A percentile compares a stretch with the other conserved stretches of the same genome.
phyloP scores from a whole-genome alignment of 1,140 invertebrate genomes.

The Aplysia californica region DNA sequence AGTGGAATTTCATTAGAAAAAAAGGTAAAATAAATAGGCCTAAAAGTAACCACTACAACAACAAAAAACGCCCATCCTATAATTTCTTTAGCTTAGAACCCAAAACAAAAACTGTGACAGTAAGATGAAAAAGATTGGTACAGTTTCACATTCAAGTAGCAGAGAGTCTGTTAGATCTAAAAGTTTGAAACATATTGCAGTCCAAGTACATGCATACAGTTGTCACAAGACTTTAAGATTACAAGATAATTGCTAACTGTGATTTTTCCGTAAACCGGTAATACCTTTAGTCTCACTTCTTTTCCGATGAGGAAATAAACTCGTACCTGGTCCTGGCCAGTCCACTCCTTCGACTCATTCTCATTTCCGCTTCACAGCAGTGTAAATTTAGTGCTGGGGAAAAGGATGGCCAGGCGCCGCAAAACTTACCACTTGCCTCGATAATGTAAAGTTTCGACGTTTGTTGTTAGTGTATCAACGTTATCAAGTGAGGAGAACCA shows the following conservation, averaged over 20 bases:
- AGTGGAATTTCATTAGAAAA: no score
- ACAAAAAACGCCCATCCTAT: no score
- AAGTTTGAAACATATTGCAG: neutral
- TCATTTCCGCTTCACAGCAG: slow-evolving; percentile 34
- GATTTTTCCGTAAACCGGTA: neutral
- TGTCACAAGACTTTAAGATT: neutral
- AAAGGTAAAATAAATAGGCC: no score
- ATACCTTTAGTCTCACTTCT: neutral
- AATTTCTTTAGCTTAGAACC: no score
- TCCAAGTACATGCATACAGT: neutral
- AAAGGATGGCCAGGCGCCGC: slow-evolving; percentile 35
- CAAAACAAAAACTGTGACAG: no score
- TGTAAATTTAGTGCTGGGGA: slow-evolving; percentile 22
- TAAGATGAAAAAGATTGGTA: no score
- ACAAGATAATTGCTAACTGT: no score
- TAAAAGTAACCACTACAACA: no score
- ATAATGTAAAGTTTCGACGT: slow-evolving; percentile 23
- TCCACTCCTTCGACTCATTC: slow-evolving; percentile 9
- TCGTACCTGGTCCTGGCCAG: no score
- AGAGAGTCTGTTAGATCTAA: neutral
- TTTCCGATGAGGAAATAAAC: neutral
- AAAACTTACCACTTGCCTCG: slow-evolving; percentile 30
- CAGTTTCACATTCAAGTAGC: no score
- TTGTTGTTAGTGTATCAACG: neutral
- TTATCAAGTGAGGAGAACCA: slow-evolving; percentile 9